These are phyloP conservation scores for Cyrtodaria siliqua DNA, from an alignment of 2,888 invertebrate genomes.

Conservation along the genomic window DNA sequence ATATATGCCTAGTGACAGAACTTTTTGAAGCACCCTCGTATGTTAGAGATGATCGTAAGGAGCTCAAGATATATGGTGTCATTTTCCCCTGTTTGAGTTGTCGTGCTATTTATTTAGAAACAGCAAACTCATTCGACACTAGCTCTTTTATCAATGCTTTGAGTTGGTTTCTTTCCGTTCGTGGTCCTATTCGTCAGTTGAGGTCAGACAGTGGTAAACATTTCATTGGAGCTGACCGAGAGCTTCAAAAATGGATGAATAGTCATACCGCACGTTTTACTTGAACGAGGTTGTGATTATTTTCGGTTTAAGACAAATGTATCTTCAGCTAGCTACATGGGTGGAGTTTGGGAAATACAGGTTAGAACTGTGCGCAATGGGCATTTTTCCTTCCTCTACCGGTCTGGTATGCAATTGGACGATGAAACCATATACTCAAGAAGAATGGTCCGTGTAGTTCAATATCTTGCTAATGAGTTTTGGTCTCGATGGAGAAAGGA, in stretches of 20 bases:
- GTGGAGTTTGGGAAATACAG: constrained; percentile 72
- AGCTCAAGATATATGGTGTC: constrained; percentile 75
- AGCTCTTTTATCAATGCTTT: constrained; percentile 65
- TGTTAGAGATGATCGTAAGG: constrained; percentile 70
- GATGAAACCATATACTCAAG: constrained; percentile 61
- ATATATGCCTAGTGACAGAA: too few species aligned
- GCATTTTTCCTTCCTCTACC: constrained; percentile 37
- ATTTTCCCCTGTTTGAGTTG: constrained; percentile 80
- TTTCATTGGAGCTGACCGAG: constrained; percentile 58
- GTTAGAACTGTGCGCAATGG: constrained; percentile 64
- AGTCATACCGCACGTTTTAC: constrained; percentile 23
- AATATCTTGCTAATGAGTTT: constrained; percentile 63
- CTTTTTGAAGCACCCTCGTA: constrained; percentile 80
- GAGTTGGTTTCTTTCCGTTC: constrained; percentile 55
- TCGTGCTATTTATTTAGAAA: constrained; percentile 78
- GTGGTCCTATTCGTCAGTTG: constrained; percentile 54
- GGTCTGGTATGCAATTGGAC: constrained; percentile 41
- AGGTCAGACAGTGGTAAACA: constrained; percentile 61
- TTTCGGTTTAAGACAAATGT: constrained; percentile 61
- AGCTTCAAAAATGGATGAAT: constrained; percentile 38
- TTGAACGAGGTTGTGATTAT: constrained; percentile 33
- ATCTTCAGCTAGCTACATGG: constrained; percentile 69
- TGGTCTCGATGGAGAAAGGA: constrained; percentile 65
- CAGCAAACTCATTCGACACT: constrained; percentile 51
- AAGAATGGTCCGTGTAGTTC: constrained; percentile 55